Percentiles rank a stretch among this genome's conserved stretches.
These are phyloP conservation scores for Oreotragus oreotragus DNA, from an alignment of 2,113 vertebrate species.

Conservation along the genomic window DNA sequence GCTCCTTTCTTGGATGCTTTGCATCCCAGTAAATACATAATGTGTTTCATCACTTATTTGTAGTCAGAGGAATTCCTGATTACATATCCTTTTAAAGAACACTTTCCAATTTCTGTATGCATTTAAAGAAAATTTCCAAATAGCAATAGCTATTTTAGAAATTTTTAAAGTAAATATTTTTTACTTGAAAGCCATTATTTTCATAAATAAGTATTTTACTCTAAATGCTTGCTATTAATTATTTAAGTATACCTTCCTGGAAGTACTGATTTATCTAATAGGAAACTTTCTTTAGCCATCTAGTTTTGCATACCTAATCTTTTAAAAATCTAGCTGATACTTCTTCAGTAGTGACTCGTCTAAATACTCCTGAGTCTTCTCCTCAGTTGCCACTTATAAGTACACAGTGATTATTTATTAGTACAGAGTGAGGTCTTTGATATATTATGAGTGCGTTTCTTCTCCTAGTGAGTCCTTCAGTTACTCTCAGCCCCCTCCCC, in stretches of 20 bases:
- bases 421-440: not conserved
- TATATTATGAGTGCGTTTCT: not conserved
- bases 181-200: slow-evolving; percentile 18
- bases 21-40: not conserved
- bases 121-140: not conserved
- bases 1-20: not conserved
- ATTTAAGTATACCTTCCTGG: not conserved
- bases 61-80: not conserved
- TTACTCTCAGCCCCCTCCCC: not conserved
- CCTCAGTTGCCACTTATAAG: not conserved
- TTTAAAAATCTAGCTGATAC: not conserved
- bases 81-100: not conserved
- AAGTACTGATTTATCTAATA: not conserved
- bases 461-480: not conserved
- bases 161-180: not conserved
- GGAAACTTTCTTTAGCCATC: not conserved
- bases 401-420: not conserved
- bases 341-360: not conserved
- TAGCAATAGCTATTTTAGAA: not conserved
- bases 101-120: not conserved
- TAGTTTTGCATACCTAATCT: not conserved
- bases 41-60: not conserved
- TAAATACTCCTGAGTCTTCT: not conserved
- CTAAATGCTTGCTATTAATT: not conserved
- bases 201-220: slow-evolving; percentile 6